Conservation (phyloP, 2,888 invertebrate genomes). For the Hirudinaria manillensis region DNA sequence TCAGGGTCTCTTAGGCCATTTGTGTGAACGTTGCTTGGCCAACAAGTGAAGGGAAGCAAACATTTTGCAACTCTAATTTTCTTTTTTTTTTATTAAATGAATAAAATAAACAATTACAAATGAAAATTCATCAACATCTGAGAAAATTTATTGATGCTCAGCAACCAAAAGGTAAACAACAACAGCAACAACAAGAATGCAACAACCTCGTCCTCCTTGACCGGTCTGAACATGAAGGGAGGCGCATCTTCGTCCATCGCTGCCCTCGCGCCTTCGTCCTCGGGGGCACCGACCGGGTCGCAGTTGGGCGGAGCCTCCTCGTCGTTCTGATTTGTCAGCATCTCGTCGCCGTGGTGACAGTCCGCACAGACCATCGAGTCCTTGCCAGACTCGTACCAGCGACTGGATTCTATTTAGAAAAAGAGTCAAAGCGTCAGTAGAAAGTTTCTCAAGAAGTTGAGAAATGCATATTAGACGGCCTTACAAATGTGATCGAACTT, state of each 20-base stretch:
- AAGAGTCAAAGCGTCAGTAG: not conserved
- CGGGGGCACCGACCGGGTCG: constrained; percentile 37
- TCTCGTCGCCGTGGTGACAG: constrained; percentile 72
- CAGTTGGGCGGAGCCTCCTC: constrained; percentile 29
- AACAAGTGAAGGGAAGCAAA: no score
- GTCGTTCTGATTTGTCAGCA: constrained; percentile 12
- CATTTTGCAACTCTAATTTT: no score
- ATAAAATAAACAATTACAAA: no score
- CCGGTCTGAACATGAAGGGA: constrained; percentile 55
- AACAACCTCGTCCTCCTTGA: constrained; percentile 46
- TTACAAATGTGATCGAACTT: no score
- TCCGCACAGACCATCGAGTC: constrained; percentile 70
- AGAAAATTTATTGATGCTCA: no score
- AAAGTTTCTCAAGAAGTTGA: no score
- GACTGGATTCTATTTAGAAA: constrained; percentile 60
- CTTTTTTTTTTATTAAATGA: no score
- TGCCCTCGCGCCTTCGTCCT: constrained; percentile 54
- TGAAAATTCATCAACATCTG: no score
- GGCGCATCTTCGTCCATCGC: constrained; percentile 45
- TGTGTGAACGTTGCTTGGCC: no score
- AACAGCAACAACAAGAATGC: not conserved
- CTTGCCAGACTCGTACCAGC: constrained; percentile 70
- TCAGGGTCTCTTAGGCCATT: no score
- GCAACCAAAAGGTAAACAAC: no score
- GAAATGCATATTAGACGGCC: no score